Base-by-base conservation (phyloP, 2,888 invertebrate genomes). In the Meta bourneti region DNA sequence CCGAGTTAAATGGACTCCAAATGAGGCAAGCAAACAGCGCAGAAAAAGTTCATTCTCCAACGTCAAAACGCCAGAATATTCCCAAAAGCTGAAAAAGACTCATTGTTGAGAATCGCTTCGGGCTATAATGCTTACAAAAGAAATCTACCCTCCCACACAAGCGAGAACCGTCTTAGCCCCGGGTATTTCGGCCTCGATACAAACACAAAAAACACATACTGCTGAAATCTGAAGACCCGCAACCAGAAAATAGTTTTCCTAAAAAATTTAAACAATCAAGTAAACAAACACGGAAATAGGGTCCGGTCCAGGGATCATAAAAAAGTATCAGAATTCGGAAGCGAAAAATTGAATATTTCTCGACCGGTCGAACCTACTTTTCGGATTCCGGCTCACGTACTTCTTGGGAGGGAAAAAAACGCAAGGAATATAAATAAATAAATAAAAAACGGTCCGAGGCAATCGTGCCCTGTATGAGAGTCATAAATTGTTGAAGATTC, bases 291-390 rank as follows among this genome's bases (percentile, higher is more conserved):
- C 54, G 54, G 71, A 87, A 79, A 87, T 71, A 61, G 79, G 61
- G 34, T 20, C 80, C 81, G 69, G 71, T n/a, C 20, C 20, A 51
- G 34, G 49, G 8, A 52, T 82, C 82, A 34, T 71, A 90, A 84
- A 80, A 90, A 85, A 90, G 83, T 78, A 90, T 85, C 90, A 72
- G 72, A 91, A 91, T 83, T 91, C 78, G 83, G 82, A 87, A 91
- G 90, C 86, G 86, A 91, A 87, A 91, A 91, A 91, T 83, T 87
- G 91, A 91, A 91, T 91, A 91, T 91, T 91, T 91, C 83, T 91
- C 87, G 81, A 82, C 80, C 77, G 82, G 86, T 81, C 86, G 83
- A 91, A 83, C 83, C 61, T 72, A 71, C 75, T 81, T 87, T 91
- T 91, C 78, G 82, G 82, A 91, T 91, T 87, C 87, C 87, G 54